These are phyloP conservation scores for Carcharodon carcharias DNA, from an alignment of 2,797 vertebrate species.

Conservation along the genomic window DNA sequence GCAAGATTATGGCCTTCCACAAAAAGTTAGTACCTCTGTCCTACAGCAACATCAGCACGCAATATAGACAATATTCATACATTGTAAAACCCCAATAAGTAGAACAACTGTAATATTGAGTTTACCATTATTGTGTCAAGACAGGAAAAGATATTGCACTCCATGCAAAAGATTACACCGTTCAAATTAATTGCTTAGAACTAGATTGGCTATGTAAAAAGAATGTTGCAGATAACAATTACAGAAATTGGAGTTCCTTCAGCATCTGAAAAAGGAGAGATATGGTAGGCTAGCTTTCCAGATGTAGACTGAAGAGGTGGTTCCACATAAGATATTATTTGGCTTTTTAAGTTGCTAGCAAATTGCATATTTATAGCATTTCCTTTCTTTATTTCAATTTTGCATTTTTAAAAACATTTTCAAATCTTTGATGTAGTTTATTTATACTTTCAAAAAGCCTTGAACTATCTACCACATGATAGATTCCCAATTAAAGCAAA, in stretches of 20 bases:
- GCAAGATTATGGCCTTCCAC: neutral
- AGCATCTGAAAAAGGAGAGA: neutral
- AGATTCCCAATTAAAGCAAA: neutral
- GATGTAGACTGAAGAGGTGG: neutral
- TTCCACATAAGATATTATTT: neutral
- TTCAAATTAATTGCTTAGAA: neutral
- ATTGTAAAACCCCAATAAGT: neutral
- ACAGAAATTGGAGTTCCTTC: neutral
- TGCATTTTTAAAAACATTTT: neutral
- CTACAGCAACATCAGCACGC: neutral
- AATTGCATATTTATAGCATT: neutral
- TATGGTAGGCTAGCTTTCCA: neutral
- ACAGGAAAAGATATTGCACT: neutral
- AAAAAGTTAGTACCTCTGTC: neutral
- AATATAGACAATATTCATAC: neutral
- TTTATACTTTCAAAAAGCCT: neutral
- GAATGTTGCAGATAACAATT: neutral
- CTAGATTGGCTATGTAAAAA: neutral
- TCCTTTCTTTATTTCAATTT: neutral
- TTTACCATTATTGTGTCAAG: neutral
- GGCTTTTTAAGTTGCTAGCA: neutral
- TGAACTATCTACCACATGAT: neutral
- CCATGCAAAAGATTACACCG: neutral
- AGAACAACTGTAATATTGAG: neutral
- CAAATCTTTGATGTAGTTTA: neutral